phyloP scores from a whole-genome alignment of 2,888 invertebrate species.

The Platerodrilus igneus region DNA sequence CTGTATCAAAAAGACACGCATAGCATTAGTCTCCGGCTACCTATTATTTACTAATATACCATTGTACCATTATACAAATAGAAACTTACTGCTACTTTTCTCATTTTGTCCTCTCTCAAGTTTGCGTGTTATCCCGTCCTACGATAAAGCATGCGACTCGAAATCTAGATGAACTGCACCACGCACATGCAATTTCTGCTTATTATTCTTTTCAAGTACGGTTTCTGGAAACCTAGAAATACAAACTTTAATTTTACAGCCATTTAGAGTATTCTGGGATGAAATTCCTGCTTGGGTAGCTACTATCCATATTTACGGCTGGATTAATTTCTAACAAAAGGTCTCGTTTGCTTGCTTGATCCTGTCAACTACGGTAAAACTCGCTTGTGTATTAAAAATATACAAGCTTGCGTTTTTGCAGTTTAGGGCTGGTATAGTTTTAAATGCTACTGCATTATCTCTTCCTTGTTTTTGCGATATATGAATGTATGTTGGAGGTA shows the following conservation, averaged over 20 bases:
- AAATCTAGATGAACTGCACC: slow-evolving; percentile 8
- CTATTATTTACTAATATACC: too few species aligned
- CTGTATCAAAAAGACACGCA: too few species aligned
- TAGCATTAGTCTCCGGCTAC: too few species aligned
- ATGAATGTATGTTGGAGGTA: too few species aligned
- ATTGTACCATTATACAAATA: too few species aligned
- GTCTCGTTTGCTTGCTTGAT: slow-evolving; percentile 7
- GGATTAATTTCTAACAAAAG: slow-evolving; percentile 11
- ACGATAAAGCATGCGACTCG: too few species aligned
- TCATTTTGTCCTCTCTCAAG: too few species aligned
- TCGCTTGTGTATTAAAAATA: neutral
- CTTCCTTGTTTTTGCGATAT: too few species aligned
- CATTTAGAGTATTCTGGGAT: slow-evolving; percentile 11
- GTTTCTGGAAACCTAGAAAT: slow-evolving; percentile 14
- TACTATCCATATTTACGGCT: slow-evolving; percentile 5
- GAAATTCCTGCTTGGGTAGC: slow-evolving; percentile 14
- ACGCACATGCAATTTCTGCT: slow-evolving; percentile 13
- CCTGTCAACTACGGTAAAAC: neutral
- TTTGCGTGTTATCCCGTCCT: too few species aligned
- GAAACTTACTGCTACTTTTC: too few species aligned
- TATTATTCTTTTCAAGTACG: slow-evolving; percentile 9
- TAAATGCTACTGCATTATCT: too few species aligned
- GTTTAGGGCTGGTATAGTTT: too few species aligned
- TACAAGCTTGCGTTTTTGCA: slow-evolving; percentile 8
- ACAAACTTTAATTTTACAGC: slow-evolving; percentile 13